phyloP scores from a whole-genome alignment of 2,113 vertebrate genomes.

The Prionailurus bengalensis region DNA sequence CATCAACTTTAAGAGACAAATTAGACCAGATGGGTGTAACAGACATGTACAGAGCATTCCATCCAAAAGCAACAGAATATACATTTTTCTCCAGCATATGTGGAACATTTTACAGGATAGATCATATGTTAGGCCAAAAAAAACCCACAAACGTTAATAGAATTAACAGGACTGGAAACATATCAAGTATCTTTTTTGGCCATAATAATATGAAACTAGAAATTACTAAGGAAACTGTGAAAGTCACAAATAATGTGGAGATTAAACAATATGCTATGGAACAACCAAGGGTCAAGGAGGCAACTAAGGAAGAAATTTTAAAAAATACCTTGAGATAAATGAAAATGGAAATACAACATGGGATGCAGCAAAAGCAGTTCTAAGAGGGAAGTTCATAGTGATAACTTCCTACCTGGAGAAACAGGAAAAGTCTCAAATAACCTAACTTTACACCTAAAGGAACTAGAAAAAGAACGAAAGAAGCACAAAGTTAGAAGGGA shows the following conservation, averaged over 20 bases:
- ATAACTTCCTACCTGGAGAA: not conserved
- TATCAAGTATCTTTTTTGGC: not conserved
- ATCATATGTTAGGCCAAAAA: not conserved
- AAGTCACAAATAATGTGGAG: not conserved
- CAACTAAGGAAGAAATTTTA: not conserved
- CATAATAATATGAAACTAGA: not conserved
- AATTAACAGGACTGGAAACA: not conserved
- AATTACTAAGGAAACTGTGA: not conserved
- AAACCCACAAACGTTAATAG: not conserved
- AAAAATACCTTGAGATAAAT: not conserved
- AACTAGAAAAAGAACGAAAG: not conserved
- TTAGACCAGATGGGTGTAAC: not conserved
- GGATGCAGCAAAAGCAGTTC: not conserved
- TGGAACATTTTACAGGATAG: not conserved
- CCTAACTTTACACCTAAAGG: not conserved
- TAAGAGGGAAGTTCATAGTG: not conserved
- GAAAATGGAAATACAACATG: not conserved
- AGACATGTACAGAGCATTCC: not conserved
- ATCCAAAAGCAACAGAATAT: not conserved
- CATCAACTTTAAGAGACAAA: not conserved
- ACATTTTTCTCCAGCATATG: not conserved
- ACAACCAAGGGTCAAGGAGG: not conserved
- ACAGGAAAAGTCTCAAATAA: not conserved
- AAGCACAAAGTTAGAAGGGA: not conserved
- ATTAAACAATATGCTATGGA: not conserved